Base-by-base conservation (phyloP, 2,888 invertebrate species). In the Hemaris fuciformis region DNA sequence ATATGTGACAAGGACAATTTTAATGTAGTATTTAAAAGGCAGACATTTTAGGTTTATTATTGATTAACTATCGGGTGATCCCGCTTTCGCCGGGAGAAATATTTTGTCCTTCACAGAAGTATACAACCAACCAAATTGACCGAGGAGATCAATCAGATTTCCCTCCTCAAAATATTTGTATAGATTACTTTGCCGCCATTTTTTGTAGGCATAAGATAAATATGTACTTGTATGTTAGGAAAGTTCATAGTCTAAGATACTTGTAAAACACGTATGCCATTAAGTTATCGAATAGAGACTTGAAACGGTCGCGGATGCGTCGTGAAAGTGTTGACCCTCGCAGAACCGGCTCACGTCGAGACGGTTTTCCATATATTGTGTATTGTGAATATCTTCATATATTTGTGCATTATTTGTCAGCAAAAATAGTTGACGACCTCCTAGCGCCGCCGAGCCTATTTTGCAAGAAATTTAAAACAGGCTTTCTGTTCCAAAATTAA, bases 261-360 rank as follows among this genome's bases (percentile, higher is more conserved):
- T 27, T 18, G 60, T 67, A 73, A 71, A 69, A 68, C 63, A 59
- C 59, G 60, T 59, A 71, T 72, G 72, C 64, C 77, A 81, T 81
- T 82, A 85, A 83, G 83, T 81, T 75, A 77, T 66, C 74, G 78
- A 75, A 77, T 75, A 77, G 81, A 79, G 80, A 81, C 81, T 79
- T 70, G 71, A 73, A 45, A 45, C 18, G 27, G 25, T 77, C 69
- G 77, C 80, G 77, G 84, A 80, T 80, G 78, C 69, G 69, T 66
- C 75, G 88, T 77, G 89, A 89, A 89, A 89, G 89, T 88, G 85
- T 71, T 86, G 88, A 85, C 87, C 86, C 79, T 77, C 66, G 64
- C 66, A 70, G 70, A 85, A 87, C 87, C 85, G 84, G 85, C 81
- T 81, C 61, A n/a, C n/a, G 60, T 70, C 67, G 65, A 66, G 61